These are phyloP conservation scores for Mola mola DNA, from an alignment of 2,113 vertebrate species.

Conservation along the genomic window DNA sequence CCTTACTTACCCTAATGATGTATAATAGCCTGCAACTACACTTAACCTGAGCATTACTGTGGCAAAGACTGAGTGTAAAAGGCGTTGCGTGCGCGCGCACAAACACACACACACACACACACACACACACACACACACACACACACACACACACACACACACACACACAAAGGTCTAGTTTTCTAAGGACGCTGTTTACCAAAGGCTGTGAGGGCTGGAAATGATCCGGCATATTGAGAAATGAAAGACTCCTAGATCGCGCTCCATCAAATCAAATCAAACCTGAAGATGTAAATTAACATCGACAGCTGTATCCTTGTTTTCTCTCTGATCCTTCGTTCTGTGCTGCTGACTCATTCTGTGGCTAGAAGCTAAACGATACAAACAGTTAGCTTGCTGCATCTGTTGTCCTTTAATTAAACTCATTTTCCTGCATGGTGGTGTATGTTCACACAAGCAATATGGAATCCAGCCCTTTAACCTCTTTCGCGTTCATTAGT, in stretches of 20 bases:
- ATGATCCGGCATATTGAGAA: conserved; percentile 55
- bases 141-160: conserved; percentile 14
- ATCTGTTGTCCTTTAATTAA: conserved; percentile 76
- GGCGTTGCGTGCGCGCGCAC: no score
- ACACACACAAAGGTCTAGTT: conserved; percentile 46
- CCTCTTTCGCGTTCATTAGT: conserved; percentile 66
- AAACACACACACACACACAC: conserved; percentile 34
- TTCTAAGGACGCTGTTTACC: conserved; percentile 65
- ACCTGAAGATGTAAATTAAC: conserved; percentile 53
- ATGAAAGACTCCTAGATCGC: conserved; percentile 64
- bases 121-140: conserved; percentile 22
- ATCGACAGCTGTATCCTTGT: conserved; percentile 67
- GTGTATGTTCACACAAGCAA: conserved; percentile 56
- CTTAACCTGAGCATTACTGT: conserved; percentile 91
- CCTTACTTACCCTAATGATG: conserved; percentile 95
- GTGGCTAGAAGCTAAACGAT: conserved; percentile 64
- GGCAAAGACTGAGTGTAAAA: conserved; percentile 80
- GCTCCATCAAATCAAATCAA: conserved; percentile 70
- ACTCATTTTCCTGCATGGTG: conserved; percentile 56
- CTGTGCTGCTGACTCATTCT: conserved; percentile 71
- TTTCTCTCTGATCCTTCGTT: conserved; percentile 67
- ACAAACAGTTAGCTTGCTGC: conserved; percentile 64
- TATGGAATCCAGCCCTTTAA: conserved; percentile 59
- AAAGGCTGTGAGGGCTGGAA: conserved; percentile 56
- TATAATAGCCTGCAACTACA: conserved; percentile 95